Evolutionary conservation across 2,797 vertebrate genomes (phyloP).

Genomic region (Cichlasoma orientale): DNA sequence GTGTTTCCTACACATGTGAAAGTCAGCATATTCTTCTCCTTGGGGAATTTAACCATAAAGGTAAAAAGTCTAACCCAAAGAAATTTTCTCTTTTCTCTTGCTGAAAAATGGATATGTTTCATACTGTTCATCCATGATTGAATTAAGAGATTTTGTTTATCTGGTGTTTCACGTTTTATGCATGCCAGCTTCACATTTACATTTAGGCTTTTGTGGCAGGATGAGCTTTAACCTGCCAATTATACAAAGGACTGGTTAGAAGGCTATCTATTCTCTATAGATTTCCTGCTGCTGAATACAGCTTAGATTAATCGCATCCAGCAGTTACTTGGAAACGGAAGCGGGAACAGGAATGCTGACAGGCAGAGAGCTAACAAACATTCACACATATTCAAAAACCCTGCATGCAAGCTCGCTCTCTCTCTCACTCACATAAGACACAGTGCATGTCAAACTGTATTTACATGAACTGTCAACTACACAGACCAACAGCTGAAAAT

Average conservation of each 20-base stretch:
- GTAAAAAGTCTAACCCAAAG: slow-evolving; percentile 39
- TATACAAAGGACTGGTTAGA: slow-evolving; percentile 44
- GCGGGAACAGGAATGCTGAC: slow-evolving; percentile 45
- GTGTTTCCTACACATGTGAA: slow-evolving; percentile 36
- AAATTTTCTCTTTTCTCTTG: slow-evolving; percentile 19
- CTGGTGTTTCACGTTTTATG: slow-evolving; percentile 15
- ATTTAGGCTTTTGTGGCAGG: slow-evolving; percentile 34
- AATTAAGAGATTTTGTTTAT: slow-evolving; percentile 23
- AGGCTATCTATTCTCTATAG: slow-evolving; percentile 59
- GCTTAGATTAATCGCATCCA: slow-evolving; percentile 65
- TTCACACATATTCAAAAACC: slow-evolving; percentile 9
- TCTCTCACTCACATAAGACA: background rate
- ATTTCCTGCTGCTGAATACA: slow-evolving; percentile 61
- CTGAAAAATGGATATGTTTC: slow-evolving; percentile 7
- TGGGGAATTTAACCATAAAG: slow-evolving; percentile 4
- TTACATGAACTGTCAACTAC: background rate
- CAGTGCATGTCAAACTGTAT: background rate
- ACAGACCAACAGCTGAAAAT: background rate
- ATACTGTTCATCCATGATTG: slow-evolving; percentile 3
- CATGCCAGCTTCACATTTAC: slow-evolving; percentile 26
- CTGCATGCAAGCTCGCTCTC: background rate
- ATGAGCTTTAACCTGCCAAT: slow-evolving; percentile 69
- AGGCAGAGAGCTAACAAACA: slow-evolving; percentile 38
- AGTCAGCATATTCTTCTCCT: slow-evolving; percentile 33
- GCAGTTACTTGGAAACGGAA: slow-evolving; percentile 54